Base-by-base conservation (phyloP, 2,888 invertebrate genomes). In the Petrolisthes cinctipes region DNA sequence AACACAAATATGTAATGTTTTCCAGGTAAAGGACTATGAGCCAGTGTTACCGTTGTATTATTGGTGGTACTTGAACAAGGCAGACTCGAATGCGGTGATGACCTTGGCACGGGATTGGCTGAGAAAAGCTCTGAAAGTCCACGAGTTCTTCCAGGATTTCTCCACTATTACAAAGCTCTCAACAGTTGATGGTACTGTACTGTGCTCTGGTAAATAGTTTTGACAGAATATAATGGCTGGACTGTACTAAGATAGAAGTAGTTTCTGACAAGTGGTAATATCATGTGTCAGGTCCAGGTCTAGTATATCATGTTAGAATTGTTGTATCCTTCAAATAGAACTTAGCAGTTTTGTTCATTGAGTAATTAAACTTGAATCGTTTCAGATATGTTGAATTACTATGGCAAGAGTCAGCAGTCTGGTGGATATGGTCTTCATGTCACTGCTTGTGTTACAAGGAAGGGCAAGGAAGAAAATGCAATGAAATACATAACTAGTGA, bases 371-470 rank as follows among this genome's bases (percentile, higher is more conserved):
- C 9, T 9, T 61, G 61, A 61, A 61, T 80, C 51, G 7, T 83
- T 83, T 20, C 83, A 83, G 83, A 61, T 7, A 75, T 81, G 37
- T 17, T 68, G 11, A n/a, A 56, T 6, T 83, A 83, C 85, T 89
- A 78, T 82, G 57, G 61, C 14, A 79, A 51, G 75, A 73, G 57
- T 85, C 82, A 56, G 11, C 53, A 73, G 17, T 37, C 7, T 51
- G 75, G 86, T n/a, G 80, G 89, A 20, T 90, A 79, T 68, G 83
- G 80, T 68, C 90, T 92, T 4, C 92, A 92, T 89, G 92, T 92
- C 83, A 92, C 92, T 51, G 91, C 92, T 4, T 92, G 91, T 75
- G 92, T 91, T 89, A 91, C 92, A 85, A 92, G 91, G 17, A 88
- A 91, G 71, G 91, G 92, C 7, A 91, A 91, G 73, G 91, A 87